Conservation (phyloP, 2,888 invertebrate species). For the Ommatoiulus sabulosus region DNA sequence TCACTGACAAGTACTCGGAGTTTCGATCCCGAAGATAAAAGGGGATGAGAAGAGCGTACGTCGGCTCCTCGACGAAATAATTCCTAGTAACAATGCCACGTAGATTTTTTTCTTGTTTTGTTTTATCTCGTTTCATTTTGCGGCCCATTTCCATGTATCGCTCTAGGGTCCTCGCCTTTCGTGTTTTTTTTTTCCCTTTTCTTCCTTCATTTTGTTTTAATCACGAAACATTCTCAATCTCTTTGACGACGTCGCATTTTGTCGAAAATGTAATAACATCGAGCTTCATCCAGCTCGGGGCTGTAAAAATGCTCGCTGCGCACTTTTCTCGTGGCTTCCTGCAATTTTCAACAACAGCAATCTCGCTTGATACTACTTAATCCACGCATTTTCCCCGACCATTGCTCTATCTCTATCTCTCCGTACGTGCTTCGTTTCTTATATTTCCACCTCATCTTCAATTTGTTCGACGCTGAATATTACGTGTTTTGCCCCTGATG, state of each 20-base stretch:
- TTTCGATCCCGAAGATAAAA: neutral
- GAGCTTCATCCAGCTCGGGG: neutral
- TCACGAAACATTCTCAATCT: conserved; percentile 15
- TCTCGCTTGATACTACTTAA: conserved; percentile 34
- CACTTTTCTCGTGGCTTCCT: conserved; percentile 15
- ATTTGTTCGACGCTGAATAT: conserved; percentile 28
- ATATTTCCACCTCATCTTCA: neutral
- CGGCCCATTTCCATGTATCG: conserved; percentile 5
- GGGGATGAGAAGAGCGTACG: neutral
- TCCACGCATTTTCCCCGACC: conserved; percentile 8
- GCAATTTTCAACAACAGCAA: conserved; percentile 34
- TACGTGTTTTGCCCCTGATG: neutral
- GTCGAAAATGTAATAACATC: conserved; percentile 34
- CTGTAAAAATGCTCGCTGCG: conserved; percentile 34
- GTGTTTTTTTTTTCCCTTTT: too few species aligned
- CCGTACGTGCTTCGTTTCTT: neutral
- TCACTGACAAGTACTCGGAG: neutral
- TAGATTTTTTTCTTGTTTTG: neutral
- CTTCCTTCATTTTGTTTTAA: conserved; percentile 3
- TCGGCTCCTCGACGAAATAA: neutral
- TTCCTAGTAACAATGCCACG: neutral
- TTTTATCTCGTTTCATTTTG: neutral
- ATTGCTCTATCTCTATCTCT: neutral
- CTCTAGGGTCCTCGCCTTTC: conserved; percentile 28
- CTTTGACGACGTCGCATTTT: conserved; percentile 34